Conservation (phyloP, 1,140 invertebrate species). For the Eumeta japonica region DNA sequence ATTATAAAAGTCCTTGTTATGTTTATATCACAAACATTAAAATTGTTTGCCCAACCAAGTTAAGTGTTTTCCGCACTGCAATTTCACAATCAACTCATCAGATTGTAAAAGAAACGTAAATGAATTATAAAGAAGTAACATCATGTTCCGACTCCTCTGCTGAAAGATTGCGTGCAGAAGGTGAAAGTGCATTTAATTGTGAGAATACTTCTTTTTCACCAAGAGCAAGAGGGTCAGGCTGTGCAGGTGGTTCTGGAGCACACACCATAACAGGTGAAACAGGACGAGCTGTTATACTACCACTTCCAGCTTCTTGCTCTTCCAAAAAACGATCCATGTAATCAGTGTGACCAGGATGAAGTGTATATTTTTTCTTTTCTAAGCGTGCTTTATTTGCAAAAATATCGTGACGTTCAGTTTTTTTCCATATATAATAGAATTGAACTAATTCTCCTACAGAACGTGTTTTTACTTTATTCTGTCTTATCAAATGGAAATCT, state of each 20-base stretch:
- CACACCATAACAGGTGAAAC: constrained; percentile 48
- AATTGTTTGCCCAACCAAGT: too few relatives aligned
- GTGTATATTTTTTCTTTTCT: constrained; percentile 84
- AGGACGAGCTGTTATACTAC: constrained; percentile 37
- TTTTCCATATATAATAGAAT: constrained; percentile 99
- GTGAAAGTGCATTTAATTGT: constrained; percentile 36
- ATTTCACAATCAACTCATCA: too few relatives aligned
- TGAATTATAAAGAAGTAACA: constrained; percentile 47
- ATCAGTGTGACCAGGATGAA: constrained; percentile 83
- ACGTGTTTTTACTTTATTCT: constrained; percentile 89
- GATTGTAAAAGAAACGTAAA: too few relatives aligned
- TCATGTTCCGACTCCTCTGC: constrained; percentile 40
- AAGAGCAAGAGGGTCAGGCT: constrained; percentile 50
- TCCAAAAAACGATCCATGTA: constrained; percentile 86
- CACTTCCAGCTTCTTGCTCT: constrained; percentile 66
- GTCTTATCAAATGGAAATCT: constrained; percentile 93
- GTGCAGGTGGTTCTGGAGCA: constrained; percentile 38
- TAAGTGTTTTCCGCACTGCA: too few relatives aligned
- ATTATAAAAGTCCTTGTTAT: too few relatives aligned
- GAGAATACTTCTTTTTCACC: constrained; percentile 55
- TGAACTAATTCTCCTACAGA: constrained; percentile 96
- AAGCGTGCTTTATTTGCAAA: constrained; percentile 81
- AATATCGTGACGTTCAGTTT: constrained; percentile 93
- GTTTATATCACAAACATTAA: too few relatives aligned
- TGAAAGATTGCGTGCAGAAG: constrained; percentile 35